These are phyloP conservation scores for Melopsittacus undulatus DNA, from an alignment of 2,797 vertebrate species.

Conservation along the genomic window DNA sequence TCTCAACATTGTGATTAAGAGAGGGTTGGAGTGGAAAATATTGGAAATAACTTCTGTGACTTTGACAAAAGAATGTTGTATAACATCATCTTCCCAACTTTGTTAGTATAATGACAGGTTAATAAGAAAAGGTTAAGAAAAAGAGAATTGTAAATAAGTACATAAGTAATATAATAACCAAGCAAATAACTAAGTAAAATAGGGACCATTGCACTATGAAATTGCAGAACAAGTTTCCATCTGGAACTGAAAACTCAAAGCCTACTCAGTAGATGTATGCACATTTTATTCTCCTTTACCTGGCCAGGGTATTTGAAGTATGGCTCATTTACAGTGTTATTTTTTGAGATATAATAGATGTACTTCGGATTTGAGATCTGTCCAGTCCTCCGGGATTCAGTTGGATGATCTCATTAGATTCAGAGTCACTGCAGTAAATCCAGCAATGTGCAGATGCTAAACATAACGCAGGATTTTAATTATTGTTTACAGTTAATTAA, in stretches of 20 bases:
- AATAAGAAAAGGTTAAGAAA: not conserved
- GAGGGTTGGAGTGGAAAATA: not conserved
- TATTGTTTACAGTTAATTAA: slow-evolving; percentile 65
- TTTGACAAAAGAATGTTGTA: not conserved
- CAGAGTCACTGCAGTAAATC: slow-evolving; percentile 1
- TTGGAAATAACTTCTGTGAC: not conserved
- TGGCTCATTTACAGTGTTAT: not conserved
- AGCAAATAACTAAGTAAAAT: not conserved
- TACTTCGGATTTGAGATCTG: not conserved
- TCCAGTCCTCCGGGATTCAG: not conserved
- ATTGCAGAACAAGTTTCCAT: not conserved
- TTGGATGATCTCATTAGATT: not conserved
- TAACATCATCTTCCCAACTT: not conserved
- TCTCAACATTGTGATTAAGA: not conserved
- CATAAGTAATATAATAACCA: not conserved
- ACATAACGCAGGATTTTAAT: slow-evolving; percentile 37
- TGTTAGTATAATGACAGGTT: not conserved
- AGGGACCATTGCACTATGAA: not conserved
- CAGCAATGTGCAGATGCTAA: slow-evolving; percentile 48
- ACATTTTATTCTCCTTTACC: not conserved
- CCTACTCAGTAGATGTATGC: not conserved
- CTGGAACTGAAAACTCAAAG: not conserved
- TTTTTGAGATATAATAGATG: not conserved
- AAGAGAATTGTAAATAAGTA: not conserved
- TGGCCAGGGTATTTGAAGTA: not conserved